Percentiles rank a stretch among this genome's conserved stretches.
Evolutionary conservation across 2,797 vertebrate genomes (phyloP).

Genomic region (Anguilla marmorata): DNA sequence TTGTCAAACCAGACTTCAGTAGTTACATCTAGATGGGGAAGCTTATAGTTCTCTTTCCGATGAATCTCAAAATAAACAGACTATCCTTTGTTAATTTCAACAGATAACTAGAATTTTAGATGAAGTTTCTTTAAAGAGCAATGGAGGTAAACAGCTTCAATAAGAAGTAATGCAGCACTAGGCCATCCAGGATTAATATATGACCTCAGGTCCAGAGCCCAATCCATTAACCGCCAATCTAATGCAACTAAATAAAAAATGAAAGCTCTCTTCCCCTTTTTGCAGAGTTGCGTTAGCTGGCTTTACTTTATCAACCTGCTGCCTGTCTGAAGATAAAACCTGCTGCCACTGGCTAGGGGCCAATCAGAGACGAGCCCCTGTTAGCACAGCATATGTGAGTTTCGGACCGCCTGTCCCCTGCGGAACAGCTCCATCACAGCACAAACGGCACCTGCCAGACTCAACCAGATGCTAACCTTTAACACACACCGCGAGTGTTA

Average conservation of each 20-base stretch:
- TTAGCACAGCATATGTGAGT: slow-evolving; percentile 51
- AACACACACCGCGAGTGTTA: slow-evolving; percentile 6
- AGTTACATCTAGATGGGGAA: not conserved
- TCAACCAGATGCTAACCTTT: slow-evolving; percentile 19
- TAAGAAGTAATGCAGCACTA: not conserved
- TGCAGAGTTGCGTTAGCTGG: not conserved
- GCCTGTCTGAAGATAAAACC: slow-evolving; percentile 43
- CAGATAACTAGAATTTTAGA: not conserved
- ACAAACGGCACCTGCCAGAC: not conserved
- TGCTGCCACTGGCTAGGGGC: slow-evolving; percentile 46
- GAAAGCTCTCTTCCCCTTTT: slow-evolving; percentile 11
- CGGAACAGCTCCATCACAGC: not conserved
- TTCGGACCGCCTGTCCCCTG: slow-evolving; percentile 44
- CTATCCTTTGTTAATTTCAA: not conserved
- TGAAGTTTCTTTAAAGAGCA: not conserved
- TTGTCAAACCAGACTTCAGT: not conserved
- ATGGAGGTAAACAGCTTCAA: not conserved
- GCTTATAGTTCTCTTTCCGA: not conserved
- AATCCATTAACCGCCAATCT: slow-evolving; percentile 26
- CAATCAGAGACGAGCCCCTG: slow-evolving; percentile 49
- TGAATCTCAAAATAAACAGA: not conserved
- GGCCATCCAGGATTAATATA: not conserved
- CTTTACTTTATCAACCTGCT: slow-evolving; percentile 20
- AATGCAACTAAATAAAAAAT: not conserved
- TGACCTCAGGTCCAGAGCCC: not conserved